A percentile compares a stretch with the other conserved stretches of the same genome.
Conservation (phyloP, 2,888 invertebrate genomes). For the Stenoptilia bipunctidactyla region DNA sequence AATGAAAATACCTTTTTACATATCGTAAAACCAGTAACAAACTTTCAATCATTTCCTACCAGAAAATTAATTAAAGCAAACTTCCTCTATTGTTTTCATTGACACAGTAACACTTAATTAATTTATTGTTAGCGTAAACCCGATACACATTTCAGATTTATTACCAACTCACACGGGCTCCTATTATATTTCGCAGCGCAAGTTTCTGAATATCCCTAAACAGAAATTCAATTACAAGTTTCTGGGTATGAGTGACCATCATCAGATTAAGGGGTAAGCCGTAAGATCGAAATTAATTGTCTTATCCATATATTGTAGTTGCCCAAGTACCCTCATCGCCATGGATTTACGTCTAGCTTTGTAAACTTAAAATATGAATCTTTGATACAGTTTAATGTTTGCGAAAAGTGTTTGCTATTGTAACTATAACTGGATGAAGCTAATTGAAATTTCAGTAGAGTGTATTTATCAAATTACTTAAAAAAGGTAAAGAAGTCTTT, state of each 20-base stretch:
- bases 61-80: no score
- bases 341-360: conserved; percentile 38
- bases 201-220: conserved; percentile 43
- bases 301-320: conserved; percentile 57
- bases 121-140: no score
- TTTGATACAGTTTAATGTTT: no score
- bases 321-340: conserved; percentile 46
- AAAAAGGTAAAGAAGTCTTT: no score
- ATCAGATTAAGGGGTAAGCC: conserved; percentile 54
- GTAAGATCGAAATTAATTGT: conserved; percentile 51
- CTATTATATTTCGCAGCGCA: conserved; percentile 17
- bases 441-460: no score
- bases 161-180: background rate
- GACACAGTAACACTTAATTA: no score
- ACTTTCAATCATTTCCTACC: no score
- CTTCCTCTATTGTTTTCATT: no score
- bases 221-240: conserved; percentile 52
- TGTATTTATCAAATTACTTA: no score
- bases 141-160: background rate
- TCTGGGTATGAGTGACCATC: conserved; percentile 58
- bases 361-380: no score
- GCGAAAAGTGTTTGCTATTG: background rate
- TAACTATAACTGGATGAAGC: background rate
- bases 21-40: no score
- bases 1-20: no score